These are phyloP conservation scores for Entomyzon cyanotis DNA, from an alignment of 2,113 vertebrate species.

Conservation along the genomic window DNA sequence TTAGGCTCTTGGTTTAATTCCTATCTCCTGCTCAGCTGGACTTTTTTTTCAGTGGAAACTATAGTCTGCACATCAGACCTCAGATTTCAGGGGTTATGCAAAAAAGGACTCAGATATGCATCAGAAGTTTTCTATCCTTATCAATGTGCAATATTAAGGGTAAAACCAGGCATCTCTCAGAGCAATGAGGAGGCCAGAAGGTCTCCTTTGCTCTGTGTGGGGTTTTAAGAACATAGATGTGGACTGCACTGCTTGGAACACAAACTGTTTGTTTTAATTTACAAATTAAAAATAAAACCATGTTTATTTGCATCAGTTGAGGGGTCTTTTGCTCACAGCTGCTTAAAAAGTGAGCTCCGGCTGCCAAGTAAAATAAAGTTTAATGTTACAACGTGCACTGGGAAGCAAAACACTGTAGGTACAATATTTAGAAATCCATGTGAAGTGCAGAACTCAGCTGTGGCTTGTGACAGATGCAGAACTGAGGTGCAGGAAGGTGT, in stretches of 20 bases:
- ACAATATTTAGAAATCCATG: neutral
- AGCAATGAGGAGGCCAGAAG: neutral
- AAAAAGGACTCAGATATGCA: neutral
- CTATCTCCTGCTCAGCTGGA: neutral
- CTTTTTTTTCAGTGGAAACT: neutral
- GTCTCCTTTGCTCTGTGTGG: neutral
- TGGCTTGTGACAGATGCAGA: neutral
- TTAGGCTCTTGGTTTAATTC: neutral
- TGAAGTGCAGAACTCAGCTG: neutral
- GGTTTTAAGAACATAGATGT: neutral
- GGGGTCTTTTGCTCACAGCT: slow-evolving; percentile 52
- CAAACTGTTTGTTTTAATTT: slow-evolving; percentile 48
- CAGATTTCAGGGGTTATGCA: neutral
- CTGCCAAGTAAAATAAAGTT: slow-evolving; percentile 40
- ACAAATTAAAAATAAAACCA: slow-evolving; percentile 43
- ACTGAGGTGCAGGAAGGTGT: neutral
- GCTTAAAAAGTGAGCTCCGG: slow-evolving; percentile 10
- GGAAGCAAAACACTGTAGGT: slow-evolving; percentile 24
- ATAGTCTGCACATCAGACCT: neutral
- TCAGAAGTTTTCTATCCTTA: neutral
- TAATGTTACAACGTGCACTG: neutral
- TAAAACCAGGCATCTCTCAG: neutral
- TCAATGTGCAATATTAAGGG: neutral
- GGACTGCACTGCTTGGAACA: neutral
- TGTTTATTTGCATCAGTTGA: slow-evolving; percentile 50